Evolutionary conservation across 2,113 vertebrate genomes (phyloP), one percentile per base, ranked within the genome.

Genomic region (Osmerus eperlanus): DNA sequence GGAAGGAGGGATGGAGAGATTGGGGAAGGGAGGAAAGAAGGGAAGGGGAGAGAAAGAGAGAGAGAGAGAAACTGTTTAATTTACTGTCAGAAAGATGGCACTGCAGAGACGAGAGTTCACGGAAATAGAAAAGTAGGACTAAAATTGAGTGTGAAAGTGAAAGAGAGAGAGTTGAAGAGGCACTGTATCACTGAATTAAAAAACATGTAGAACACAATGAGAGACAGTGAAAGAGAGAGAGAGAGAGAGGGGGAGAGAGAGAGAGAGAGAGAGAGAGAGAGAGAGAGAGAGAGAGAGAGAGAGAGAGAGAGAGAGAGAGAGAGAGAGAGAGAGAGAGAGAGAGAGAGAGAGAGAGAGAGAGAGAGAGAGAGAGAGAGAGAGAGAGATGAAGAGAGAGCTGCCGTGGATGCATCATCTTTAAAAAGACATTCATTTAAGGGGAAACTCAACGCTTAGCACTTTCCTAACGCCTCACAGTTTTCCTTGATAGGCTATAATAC

Each of bases 401-500:
- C 82, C 67, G 65, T 1, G 12, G 53, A 36, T 0, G 62, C 12
- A 73, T 76, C 15, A 55, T 78, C 81, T 76, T 77, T 65, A 69
- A 71, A 41, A 64, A 55, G 19, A 67, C 19, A 59, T 71, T 68
- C 66, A 73, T 66, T 71, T 54, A 73, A 55, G 78, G 70, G 62
- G 67, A 15, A 47, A 54, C 74, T 25, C 58, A 15, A 54, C 74
- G 32, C 58, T 25, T 62, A 23, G 28, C 25, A 13, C n/a, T 73
- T 76, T 78, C 74, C 67, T 14, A 77, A 58, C 75, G 72, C 65
- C 56, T 59, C 74, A 61, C 61, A 74, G 75, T 78, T 81, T 79
- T 70, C 78, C 76, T 74, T 58, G 74, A 67, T 65, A 73, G 51
- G 64, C 75, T 68, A 82, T 80, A 73, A 78, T 81, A 75, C 82